Evolutionary conservation across 2,888 invertebrate genomes (phyloP).

Genomic region (Fissipunctia ypsillon): DNA sequence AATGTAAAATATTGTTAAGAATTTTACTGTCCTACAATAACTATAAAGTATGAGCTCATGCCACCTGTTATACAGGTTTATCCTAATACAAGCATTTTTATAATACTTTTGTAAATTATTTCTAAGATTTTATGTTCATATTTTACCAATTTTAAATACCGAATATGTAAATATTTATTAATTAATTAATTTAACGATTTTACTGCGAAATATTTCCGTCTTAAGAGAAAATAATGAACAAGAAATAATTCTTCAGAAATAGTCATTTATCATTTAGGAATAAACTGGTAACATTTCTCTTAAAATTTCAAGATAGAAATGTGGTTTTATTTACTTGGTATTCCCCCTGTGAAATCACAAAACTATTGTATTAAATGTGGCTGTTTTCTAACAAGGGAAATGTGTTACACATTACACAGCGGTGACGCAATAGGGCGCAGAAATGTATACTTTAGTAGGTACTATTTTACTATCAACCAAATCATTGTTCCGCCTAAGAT

Average conservation of each 20-base stretch:
- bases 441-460: neutral
- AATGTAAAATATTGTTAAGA: no score
- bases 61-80: no score
- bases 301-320: constrained; percentile 37
- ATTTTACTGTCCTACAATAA: no score
- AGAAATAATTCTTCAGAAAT: constrained; percentile 20
- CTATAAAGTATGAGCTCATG: no score
- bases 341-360: constrained; percentile 18
- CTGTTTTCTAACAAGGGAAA: constrained; percentile 19
- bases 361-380: constrained; percentile 38
- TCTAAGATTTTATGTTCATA: no score
- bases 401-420: neutral
- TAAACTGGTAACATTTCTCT: constrained; percentile 1
- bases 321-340: constrained; percentile 41
- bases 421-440: constrained; percentile 7
- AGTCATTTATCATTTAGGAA: constrained; percentile 16
- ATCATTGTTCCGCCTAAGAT: neutral
- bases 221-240: constrained; percentile 2
- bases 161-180: no score
- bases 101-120: no score
- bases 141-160: no score
- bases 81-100: no score
- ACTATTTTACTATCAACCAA: neutral
- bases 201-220: constrained; percentile 16
- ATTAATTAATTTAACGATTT: no score